A percentile compares a stretch with the other conserved stretches of the same genome.
Conservation (phyloP, 1,140 invertebrate species). For the Papilio helenus region DNA sequence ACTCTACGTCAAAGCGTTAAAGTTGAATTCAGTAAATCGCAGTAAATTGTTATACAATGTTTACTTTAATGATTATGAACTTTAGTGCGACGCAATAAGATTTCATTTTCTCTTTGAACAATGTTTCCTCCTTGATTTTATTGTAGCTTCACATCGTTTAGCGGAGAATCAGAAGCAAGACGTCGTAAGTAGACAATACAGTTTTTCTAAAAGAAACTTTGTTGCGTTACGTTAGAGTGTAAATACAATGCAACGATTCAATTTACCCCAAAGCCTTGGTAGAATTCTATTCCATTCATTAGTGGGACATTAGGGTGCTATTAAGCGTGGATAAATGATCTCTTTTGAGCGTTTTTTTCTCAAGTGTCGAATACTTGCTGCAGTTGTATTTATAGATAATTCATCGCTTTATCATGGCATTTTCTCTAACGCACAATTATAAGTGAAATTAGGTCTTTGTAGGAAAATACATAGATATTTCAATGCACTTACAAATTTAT, state of each 20-base stretch:
- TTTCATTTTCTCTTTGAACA: slow-evolving; percentile 50
- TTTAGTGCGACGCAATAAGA: slow-evolving; percentile 50
- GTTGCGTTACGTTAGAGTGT: background rate
- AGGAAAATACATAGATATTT: no score
- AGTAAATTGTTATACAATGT: slow-evolving; percentile 29
- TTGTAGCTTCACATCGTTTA: slow-evolving; percentile 70
- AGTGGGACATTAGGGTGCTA: slow-evolving; percentile 59
- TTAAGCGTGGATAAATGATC: slow-evolving; percentile 58
- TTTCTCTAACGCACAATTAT: no score
- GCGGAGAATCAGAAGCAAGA: slow-evolving; percentile 42
- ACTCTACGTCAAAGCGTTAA: slow-evolving; percentile 53
- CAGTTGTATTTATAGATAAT: no score
- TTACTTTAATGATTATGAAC: slow-evolving; percentile 48
- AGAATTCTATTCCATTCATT: slow-evolving; percentile 57
- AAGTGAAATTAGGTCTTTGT: no score
- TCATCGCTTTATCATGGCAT: no score
- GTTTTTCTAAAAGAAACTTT: slow-evolving; percentile 14
- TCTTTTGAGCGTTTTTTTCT: slow-evolving; percentile 41
- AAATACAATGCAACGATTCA: slow-evolving; percentile 12
- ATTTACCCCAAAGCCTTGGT: slow-evolving; percentile 37
- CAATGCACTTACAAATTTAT: no score
- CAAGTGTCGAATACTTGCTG: no score
- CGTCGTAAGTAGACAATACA: slow-evolving; percentile 43
- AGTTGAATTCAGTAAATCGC: slow-evolving; percentile 51
- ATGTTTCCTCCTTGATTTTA: slow-evolving; percentile 66